Base-by-base conservation (phyloP, 2,888 invertebrate species). In the Camptogramma bilineatum region DNA sequence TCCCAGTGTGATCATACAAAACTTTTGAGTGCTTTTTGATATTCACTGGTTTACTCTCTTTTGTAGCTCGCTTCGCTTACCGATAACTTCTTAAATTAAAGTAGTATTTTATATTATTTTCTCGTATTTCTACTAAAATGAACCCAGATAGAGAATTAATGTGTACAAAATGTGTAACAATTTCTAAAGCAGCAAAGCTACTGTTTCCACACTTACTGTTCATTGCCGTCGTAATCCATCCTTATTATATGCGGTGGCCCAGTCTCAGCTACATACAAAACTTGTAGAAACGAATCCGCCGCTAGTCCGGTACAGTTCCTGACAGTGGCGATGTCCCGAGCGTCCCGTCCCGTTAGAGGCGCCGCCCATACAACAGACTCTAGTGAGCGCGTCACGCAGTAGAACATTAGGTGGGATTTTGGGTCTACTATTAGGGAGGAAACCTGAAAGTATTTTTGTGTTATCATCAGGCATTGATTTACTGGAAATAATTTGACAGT, bases 191-290 rank as follows among this genome's bases (percentile, higher is more conserved):
- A 21, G 5, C 4, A 8, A 28, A 28, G 28, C 28, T 2, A 28
- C 34, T 39, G 8, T 13, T 39, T 13, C 13, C 10, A 39, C 10
- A 84, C 88, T 85, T 44, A 90, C 90, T 78, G 72, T 0, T 68
- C 70, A 5, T 78, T 76, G 0, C 88, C 90, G 0, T 94, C 83
- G n/a, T 89, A 88, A 54, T 84, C 77, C 76, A 89, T 82, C 77
- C 72, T 82, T 83, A 93, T 74, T 39, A 95, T 85, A 8, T 87
- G 81, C 54, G 82, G 85, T 18, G 84, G 88, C 0, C 89, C 85
- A 31, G 78, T 94, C 83, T 98, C 97, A 0, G 95, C 94, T 90
- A 96, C 97, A 80, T 97, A 99, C 4, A 99, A 83, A 19, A 83
- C 71, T 94, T 90, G 76, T 93, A 74, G 70, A 66, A 94, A 94